Percentiles rank a stretch among this genome's conserved stretches.
These are phyloP conservation scores for Drosophila malerkotliana DNA, from an alignment of 1,140 invertebrate genomes.

Conservation along the genomic window DNA sequence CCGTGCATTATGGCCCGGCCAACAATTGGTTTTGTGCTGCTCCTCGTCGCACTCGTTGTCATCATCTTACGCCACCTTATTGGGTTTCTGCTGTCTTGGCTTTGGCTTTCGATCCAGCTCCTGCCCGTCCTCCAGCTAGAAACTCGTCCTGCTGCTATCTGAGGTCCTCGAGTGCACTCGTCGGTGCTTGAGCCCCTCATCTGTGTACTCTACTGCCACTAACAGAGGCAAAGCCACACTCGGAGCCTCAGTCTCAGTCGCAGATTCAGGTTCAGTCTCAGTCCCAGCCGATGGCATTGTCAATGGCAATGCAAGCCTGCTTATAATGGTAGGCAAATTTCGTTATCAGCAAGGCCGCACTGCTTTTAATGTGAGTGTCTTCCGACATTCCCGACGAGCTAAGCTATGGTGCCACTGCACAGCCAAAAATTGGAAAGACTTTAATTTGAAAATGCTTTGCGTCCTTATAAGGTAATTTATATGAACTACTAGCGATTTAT, in stretches of 20 bases:
- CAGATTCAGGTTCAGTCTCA: conserved; percentile 4
- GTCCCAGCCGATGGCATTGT: conserved; percentile 18
- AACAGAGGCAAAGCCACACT: conserved; percentile 33
- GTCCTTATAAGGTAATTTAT: no score
- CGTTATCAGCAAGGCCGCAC: conserved; percentile 71
- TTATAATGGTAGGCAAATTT: conserved; percentile 82
- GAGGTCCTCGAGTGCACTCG: conserved; percentile 62
- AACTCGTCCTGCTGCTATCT: conserved; percentile 28
- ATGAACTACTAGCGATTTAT: no score
- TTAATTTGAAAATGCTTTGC: neutral
- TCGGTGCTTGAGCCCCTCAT: conserved; percentile 50
- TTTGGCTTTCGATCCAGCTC: neutral
- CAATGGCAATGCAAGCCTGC: conserved; percentile 54
- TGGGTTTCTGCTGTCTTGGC: conserved; percentile 21
- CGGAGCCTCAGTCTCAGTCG: conserved; percentile 3
- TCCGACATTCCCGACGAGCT: neutral
- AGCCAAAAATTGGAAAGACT: neutral
- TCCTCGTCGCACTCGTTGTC: conserved; percentile 56
- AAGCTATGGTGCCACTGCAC: neutral
- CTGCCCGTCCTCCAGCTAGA: neutral
- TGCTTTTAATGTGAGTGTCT: conserved; percentile 70
- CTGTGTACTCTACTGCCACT: conserved; percentile 52
- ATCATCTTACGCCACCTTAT: conserved; percentile 66
- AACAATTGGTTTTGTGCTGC: conserved; percentile 69
- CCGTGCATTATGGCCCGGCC: conserved; percentile 57